Evolutionary conservation across 35 echinoderm and acorn worm species (phyloP), one percentile per base, ranked within the genome.

Genomic region (Hemicentrotus pulcherrimus): DNA sequence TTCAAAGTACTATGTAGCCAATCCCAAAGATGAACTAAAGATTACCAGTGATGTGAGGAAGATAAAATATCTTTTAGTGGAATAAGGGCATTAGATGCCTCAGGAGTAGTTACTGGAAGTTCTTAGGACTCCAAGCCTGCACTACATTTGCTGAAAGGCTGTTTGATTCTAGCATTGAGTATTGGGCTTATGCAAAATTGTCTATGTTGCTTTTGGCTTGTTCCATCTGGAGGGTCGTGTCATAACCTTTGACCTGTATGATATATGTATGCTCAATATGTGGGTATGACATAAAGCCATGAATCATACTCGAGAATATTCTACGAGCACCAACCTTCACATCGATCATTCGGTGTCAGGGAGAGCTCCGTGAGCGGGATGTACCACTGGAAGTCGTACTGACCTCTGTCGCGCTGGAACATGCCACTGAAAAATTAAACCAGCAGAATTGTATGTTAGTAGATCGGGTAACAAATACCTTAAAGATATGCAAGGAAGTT

Each of bases 371-470:
- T 94, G 31, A 99, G 87, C 2, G 98, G 97, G 31, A 99, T 96
- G 86, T 98, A 99, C 98, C 98, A 99, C 94, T 98, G 96, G 91
- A 97, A 99, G 30, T 99, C 98, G 96, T 98, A 99, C 55, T 99
- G 98, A 14, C 94, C 97, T 48, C 94, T 96, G 35, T 98, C 97
- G 48, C 96, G 95, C 32, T 95, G 95, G 65, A 99, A 99, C 88
- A 99, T 94, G 9, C 96, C 97, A 58, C 98, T 99, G 96, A 55
- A 86, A 95, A 28, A 59, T 59, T 78, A 8, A 55, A 78, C 65
- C 65, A 78, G 65, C 65, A 78, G 65, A 78, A 78, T 6, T 78
- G 5, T 78, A 78, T n/a, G 28, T 28, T 78, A 22, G 28, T 18
- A 4, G 19, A 78, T 78, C 65, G 19, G 65, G 65, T 78, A 4